These are phyloP conservation scores for Musca vetustissima DNA, from an alignment of 1,140 invertebrate genomes.

Conservation along the genomic window DNA sequence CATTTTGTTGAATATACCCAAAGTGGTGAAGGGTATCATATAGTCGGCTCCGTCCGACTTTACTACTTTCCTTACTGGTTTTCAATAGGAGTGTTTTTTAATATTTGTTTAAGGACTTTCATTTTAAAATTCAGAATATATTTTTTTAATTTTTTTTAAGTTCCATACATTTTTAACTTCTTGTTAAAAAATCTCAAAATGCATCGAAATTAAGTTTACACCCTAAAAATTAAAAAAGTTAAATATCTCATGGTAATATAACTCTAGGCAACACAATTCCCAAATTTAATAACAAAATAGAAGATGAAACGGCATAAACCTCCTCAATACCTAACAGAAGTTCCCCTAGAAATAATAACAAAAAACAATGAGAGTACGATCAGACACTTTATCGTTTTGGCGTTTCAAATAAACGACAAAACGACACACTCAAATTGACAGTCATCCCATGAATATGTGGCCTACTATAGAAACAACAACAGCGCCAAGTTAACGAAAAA, in stretches of 20 bases:
- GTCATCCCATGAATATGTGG: constrained; percentile 17
- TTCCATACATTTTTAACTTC: too few relatives aligned
- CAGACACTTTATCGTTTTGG: constrained; percentile 14
- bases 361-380: constrained; percentile 20
- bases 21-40: too few relatives aligned
- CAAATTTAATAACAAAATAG: neutral
- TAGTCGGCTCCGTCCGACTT: too few relatives aligned
- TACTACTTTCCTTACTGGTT: too few relatives aligned
- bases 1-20: too few relatives aligned
- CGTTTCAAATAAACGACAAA: neutral
- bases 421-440: constrained; percentile 23
- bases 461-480: neutral
- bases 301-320: neutral
- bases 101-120: too few relatives aligned
- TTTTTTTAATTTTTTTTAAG: too few relatives aligned
- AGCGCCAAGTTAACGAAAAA: neutral
- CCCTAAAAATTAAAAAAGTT: constrained; percentile 7
- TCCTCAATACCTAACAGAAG: neutral
- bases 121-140: too few relatives aligned
- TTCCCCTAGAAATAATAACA: too few relatives aligned
- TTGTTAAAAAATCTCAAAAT: too few relatives aligned
- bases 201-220: constrained; percentile 15
- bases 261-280: neutral
- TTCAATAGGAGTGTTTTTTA: too few relatives aligned
- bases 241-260: neutral